phyloP scores from a whole-genome alignment of 2,113 vertebrate species.

The Brevimyrus niger region DNA sequence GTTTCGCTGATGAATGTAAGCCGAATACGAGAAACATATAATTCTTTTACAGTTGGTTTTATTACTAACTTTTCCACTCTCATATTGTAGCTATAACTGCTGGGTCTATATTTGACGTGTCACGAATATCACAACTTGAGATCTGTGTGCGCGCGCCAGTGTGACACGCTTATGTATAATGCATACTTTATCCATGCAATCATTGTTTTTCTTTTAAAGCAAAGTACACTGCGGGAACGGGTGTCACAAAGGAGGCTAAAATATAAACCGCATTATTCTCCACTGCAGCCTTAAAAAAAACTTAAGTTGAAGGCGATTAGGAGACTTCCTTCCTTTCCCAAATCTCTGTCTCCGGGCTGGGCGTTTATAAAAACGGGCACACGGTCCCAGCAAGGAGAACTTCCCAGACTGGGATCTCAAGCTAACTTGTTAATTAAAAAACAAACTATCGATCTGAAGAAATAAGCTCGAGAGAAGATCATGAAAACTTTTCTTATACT shows the following conservation, averaged over 20 bases:
- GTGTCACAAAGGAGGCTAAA: neutral
- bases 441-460: neutral
- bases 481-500: conserved; percentile 40
- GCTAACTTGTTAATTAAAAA: neutral
- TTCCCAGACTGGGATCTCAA: neutral
- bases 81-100: neutral
- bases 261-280: neutral
- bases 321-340: conserved; percentile 44
- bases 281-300: neutral
- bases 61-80: neutral
- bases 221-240: neutral
- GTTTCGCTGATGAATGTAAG: neutral
- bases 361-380: conserved; percentile 41
- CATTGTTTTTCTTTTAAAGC: neutral
- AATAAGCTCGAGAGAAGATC: conserved; percentile 6
- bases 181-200: neutral
- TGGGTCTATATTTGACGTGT: neutral
- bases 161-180: neutral
- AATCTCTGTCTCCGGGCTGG: conserved; percentile 34
- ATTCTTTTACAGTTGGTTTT: neutral
- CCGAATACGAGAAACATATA: neutral
- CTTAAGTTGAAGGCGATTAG: neutral
- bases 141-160: neutral
- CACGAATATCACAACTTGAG: neutral
- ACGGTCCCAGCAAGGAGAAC: neutral